Percentiles rank a stretch among this genome's conserved stretches.
Evolutionary conservation across 2,113 vertebrate species (phyloP).

Genomic region (Pavo muticus): DNA sequence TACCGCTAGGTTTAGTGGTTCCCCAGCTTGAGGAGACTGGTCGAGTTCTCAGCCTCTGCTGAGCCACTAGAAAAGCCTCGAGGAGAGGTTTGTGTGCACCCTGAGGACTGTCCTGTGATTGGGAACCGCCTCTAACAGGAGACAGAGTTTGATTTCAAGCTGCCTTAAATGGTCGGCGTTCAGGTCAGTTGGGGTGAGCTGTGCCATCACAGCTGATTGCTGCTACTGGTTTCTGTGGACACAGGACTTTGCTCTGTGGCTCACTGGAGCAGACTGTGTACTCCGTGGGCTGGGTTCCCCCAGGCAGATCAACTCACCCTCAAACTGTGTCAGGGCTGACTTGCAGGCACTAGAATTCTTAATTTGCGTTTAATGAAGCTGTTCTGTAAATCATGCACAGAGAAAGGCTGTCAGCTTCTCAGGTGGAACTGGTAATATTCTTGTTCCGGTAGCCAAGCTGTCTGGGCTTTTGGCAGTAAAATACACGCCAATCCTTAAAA

Average conservation of each 20-base stretch:
- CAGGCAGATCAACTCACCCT: background rate
- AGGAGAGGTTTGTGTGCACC: too few species aligned
- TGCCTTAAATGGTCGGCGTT: background rate
- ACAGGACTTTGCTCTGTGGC: constrained; percentile 33
- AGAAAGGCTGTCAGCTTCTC: background rate
- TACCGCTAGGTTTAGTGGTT: background rate
- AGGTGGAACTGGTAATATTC: background rate
- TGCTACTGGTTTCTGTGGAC: background rate
- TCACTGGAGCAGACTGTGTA: background rate
- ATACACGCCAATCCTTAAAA: background rate
- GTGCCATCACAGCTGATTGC: background rate
- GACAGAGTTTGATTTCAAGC: background rate
- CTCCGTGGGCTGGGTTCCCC: fast-evolving
- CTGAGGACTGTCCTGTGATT: background rate
- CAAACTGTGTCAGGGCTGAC: background rate
- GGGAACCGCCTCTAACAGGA: fast-evolving
- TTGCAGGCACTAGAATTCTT: background rate
- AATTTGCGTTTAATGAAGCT: background rate
- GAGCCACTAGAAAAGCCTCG: background rate
- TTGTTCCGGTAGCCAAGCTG: background rate
- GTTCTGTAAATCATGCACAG: fast-evolving
- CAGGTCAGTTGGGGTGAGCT: background rate
- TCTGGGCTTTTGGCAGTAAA: fast-evolving
- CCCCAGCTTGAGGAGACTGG: background rate
- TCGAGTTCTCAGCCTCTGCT: background rate